Evolutionary conservation across 2,113 vertebrate genomes (phyloP).

Genomic region (Fulmarus glacialis): DNA sequence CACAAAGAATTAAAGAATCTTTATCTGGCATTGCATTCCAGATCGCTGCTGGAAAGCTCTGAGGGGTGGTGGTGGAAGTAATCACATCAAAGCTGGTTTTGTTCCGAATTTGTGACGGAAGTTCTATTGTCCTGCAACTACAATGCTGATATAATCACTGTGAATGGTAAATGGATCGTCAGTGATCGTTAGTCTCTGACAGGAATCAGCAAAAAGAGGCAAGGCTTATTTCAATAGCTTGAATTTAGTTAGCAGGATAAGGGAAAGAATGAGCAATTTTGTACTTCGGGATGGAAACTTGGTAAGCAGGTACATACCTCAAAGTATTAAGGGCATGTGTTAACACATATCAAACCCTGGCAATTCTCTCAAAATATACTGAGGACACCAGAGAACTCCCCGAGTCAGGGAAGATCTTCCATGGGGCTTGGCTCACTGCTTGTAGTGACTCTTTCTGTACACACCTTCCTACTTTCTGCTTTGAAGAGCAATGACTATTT

Average conservation of each 20-base stretch:
- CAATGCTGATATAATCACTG: background rate
- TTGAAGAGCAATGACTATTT: background rate
- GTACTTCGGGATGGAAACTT: background rate
- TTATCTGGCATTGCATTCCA: background rate
- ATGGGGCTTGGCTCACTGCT: background rate
- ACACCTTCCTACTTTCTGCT: background rate
- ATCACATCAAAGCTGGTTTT: conserved; percentile 31
- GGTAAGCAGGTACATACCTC: background rate
- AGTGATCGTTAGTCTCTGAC: background rate
- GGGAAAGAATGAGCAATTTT: background rate
- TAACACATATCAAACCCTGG: background rate
- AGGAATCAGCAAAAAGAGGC: background rate
- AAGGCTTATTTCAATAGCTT: background rate
- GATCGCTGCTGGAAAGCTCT: background rate
- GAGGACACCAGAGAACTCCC: background rate
- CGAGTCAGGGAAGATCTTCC: background rate
- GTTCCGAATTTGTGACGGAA: background rate
- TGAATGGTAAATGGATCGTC: background rate
- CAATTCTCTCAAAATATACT: background rate
- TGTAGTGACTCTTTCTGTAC: background rate
- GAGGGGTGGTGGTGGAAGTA: background rate
- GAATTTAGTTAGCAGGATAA: background rate
- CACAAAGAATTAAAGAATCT: background rate
- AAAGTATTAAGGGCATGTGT: background rate
- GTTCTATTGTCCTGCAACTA: background rate